These are phyloP conservation scores for Corythornis madagascariensis DNA, from an alignment of 2,113 vertebrate species.

Conservation along the genomic window DNA sequence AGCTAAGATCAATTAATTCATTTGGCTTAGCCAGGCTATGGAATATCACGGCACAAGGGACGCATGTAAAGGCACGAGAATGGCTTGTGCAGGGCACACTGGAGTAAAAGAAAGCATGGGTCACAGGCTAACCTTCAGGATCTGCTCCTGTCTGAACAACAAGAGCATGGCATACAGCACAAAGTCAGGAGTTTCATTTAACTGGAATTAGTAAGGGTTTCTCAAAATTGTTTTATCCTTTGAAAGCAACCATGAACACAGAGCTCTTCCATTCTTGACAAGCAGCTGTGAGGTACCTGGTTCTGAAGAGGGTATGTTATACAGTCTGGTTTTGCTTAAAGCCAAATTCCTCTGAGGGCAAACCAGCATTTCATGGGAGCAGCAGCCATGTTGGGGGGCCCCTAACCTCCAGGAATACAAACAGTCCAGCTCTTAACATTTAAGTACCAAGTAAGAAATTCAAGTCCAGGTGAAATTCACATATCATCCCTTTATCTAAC, in stretches of 20 bases:
- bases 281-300: not conserved
- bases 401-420: not conserved
- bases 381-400: not conserved
- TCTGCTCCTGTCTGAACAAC: not conserved
- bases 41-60: not conserved
- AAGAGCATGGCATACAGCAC: not conserved
- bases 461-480: not conserved
- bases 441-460: not conserved
- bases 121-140: not conserved
- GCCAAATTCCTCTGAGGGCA: not conserved
- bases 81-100: not conserved
- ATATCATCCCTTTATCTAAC: not conserved
- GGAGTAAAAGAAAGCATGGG: not conserved
- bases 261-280: not conserved
- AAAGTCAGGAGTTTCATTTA: not conserved
- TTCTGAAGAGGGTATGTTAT: not conserved
- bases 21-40: not conserved
- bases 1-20: not conserved
- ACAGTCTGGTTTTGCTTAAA: not conserved
- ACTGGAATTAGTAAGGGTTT: not conserved
- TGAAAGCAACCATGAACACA: not conserved
- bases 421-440: not conserved
- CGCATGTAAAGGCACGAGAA: not conserved
- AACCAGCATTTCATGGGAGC: not conserved
- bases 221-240: not conserved